Conservation (phyloP, 1,140 invertebrate genomes). For the Lanistes nyassanus region DNA sequence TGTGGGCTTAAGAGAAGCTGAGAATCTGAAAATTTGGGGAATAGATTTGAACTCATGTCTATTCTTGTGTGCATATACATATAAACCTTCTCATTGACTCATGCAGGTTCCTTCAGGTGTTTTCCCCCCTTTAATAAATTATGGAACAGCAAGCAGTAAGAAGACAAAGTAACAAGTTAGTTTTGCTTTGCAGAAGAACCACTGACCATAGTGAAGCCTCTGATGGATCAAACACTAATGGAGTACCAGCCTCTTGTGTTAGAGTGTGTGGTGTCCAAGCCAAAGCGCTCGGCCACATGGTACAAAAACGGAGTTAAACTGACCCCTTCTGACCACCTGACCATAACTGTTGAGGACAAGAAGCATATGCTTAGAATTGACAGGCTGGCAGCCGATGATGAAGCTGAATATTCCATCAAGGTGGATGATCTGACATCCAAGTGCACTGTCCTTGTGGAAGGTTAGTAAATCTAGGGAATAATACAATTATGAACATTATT, state of each 20-base stretch:
- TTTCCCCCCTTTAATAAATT: too few species aligned
- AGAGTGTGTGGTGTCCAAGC: conserved; percentile 73
- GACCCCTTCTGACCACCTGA: conserved; percentile 78
- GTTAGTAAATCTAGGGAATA: conserved; percentile 31
- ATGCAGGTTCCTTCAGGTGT: too few species aligned
- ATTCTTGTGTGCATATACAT: too few species aligned
- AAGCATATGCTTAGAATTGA: conserved; percentile 81
- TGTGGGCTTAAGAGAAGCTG: too few species aligned
- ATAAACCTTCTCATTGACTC: too few species aligned
- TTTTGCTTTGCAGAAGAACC: conserved; percentile 48
- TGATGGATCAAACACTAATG: conserved; percentile 47
- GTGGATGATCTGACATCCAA: conserved; percentile 51
- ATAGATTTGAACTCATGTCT: too few species aligned
- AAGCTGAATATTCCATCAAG: conserved; percentile 52
- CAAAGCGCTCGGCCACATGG: conserved; percentile 85
- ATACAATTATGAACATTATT: neutral
- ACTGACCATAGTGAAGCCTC: conserved; percentile 51
- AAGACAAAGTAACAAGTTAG: neutral
- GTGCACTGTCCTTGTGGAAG: conserved; percentile 51
- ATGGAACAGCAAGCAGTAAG: too few species aligned
- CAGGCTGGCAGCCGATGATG: conserved; percentile 72
- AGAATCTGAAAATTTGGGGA: too few species aligned
- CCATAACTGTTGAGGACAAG: conserved; percentile 85
- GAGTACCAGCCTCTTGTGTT: conserved; percentile 46
- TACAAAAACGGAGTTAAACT: conserved; percentile 77